Conservation (phyloP, 1,140 invertebrate genomes). For the Oryctes rhinoceros region DNA sequence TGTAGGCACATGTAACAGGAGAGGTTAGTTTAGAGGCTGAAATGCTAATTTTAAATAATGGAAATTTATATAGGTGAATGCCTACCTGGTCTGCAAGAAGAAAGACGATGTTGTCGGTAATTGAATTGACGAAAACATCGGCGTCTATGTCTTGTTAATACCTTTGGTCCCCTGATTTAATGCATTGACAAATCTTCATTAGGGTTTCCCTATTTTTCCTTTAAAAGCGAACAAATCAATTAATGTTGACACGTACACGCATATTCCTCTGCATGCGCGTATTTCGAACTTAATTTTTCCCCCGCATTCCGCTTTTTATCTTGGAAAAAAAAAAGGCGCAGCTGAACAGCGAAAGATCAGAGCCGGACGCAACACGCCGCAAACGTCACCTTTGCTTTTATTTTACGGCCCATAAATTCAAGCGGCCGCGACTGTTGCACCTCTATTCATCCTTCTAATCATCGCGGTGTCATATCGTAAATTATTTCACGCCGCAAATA, state of each 20-base stretch:
- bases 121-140: too few species aligned
- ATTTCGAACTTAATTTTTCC: background rate
- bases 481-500: slow-evolving; percentile 2
- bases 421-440: slow-evolving; percentile 1
- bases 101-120: too few species aligned
- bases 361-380: background rate
- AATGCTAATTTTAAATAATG: slow-evolving; percentile 15
- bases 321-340: background rate
- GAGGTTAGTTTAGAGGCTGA: background rate
- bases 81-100: too few species aligned
- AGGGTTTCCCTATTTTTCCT: too few species aligned
- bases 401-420: slow-evolving; percentile 30
- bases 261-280: too few species aligned
- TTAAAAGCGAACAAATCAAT: too few species aligned
- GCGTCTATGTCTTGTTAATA: too few species aligned
- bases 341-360: background rate
- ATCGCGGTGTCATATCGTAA: slow-evolving; percentile 27
- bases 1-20: background rate
- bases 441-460: slow-evolving; percentile 32
- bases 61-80: too few species aligned
- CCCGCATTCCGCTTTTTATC: background rate
- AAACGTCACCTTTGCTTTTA: background rate
- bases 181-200: too few species aligned
- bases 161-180: too few species aligned
- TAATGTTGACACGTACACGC: too few species aligned